Percentiles rank a stretch among this genome's conserved stretches.
These are phyloP conservation scores for Pectinophora gossypiella DNA, from an alignment of 1,140 invertebrate genomes.

Conservation along the genomic window DNA sequence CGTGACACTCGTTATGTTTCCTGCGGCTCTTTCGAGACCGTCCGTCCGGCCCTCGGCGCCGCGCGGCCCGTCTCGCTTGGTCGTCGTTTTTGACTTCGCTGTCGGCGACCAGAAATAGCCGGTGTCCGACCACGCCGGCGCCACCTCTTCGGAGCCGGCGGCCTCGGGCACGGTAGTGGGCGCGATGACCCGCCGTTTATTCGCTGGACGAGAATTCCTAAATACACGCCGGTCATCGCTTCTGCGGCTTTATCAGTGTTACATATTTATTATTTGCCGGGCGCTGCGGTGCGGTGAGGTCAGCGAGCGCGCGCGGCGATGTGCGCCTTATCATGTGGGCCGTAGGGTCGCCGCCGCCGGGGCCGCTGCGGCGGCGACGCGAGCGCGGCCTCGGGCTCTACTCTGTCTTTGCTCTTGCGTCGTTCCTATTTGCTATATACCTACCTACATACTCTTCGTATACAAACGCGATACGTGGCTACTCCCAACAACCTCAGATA, in stretches of 20 bases:
- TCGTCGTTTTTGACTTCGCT: not conserved
- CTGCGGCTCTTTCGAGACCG: not conserved
- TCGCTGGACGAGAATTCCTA: conserved; percentile 58
- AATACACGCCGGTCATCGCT: conserved; percentile 68
- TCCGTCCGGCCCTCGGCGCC: not conserved
- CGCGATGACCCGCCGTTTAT: conserved; percentile 42
- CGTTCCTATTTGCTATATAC: conserved; percentile 24
- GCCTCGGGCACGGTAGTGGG: conserved; percentile 14
- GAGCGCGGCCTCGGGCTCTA: conserved; percentile 50
- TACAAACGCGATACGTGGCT: too few species aligned
- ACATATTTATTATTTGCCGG: conserved; percentile 74
- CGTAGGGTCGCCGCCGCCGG: conserved; percentile 45
- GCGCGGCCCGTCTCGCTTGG: not conserved
- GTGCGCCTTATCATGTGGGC: conserved; percentile 61
- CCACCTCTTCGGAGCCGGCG: conserved; percentile 18
- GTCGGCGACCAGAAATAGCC: conserved; percentile 38
- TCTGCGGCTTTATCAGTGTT: conserved; percentile 71
- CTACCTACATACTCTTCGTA: not conserved
- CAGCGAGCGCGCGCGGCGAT: conserved; percentile 55
- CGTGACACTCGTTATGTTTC: conserved; percentile 32
- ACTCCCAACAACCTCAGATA: too few species aligned
- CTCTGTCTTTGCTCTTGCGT: conserved; percentile 63
- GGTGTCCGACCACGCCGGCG: conserved; percentile 22
- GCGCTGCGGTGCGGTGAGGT: conserved; percentile 55
- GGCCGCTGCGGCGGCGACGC: conserved; percentile 24